These are phyloP conservation scores for Pachymerium ferrugineum DNA, from an alignment of 2,888 invertebrate species.

Conservation along the genomic window DNA sequence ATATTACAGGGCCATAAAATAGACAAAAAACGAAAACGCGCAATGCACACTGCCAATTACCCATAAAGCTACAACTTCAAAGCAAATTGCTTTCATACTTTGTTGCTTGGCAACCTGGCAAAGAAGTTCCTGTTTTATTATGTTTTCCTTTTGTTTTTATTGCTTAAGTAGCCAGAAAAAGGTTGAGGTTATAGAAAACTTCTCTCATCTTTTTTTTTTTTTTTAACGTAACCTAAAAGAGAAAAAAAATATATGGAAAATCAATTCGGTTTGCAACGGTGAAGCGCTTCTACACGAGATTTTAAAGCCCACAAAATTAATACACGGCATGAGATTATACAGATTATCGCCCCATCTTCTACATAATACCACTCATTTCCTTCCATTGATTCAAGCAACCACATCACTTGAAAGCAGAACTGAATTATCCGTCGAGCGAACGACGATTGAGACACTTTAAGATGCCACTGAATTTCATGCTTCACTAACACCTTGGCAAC, in stretches of 20 bases:
- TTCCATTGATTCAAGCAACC: constrained; percentile 12
- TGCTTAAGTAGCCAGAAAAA: constrained; percentile 17
- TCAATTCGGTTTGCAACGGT: background rate
- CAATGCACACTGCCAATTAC: background rate
- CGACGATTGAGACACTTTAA: constrained; percentile 24
- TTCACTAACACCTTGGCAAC: background rate
- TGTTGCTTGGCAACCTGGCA: background rate
- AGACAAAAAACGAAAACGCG: background rate
- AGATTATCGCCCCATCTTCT: constrained; percentile 23
- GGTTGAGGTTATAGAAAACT: background rate
- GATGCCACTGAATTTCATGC: constrained; percentile 21
- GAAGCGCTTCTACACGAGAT: background rate
- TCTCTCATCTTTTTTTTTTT: background rate
- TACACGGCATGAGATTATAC: constrained; percentile 1
- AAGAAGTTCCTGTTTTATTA: background rate
- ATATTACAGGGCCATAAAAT: no score
- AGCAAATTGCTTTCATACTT: background rate
- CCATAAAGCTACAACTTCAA: constrained; percentile 1
- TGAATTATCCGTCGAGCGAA: constrained; percentile 22
- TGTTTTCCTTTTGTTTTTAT: background rate
- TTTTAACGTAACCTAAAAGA: no score
- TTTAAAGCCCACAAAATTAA: constrained; percentile 22
- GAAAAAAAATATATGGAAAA: background rate
- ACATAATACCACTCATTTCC: constrained; percentile 22
- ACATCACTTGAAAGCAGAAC: constrained; percentile 11